Evolutionary conservation across 2,113 vertebrate species (phyloP).

Genomic region (Cyrtonyx montezumae): DNA sequence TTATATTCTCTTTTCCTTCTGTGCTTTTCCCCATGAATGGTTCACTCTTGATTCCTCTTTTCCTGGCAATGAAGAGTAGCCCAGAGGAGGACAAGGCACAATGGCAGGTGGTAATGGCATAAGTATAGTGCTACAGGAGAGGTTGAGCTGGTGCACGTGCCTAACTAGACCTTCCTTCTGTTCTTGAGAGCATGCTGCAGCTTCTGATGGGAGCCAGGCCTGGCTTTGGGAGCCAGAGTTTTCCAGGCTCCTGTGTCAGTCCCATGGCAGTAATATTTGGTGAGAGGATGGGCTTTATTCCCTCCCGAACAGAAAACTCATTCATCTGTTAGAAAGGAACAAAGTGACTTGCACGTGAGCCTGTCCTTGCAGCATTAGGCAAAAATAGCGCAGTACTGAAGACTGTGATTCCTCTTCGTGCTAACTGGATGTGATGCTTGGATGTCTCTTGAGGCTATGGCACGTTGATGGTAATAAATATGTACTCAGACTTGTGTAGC

Average conservation of each 20-base stretch:
- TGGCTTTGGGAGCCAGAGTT: too few relatives aligned
- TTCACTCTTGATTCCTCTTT: not conserved
- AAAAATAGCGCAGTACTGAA: conserved; percentile 34
- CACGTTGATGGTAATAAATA: conserved; percentile 38
- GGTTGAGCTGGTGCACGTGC: not conserved
- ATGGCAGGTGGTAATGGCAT: not conserved
- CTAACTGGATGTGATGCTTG: conserved; percentile 43
- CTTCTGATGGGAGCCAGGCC: not conserved
- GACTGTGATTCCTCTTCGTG: conserved; percentile 12
- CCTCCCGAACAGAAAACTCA: not conserved
- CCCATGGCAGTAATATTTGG: accelerated
- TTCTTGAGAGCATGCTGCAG: not conserved
- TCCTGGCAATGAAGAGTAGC: accelerated
- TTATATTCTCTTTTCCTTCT: not conserved
- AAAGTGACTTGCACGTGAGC: conserved; percentile 22
- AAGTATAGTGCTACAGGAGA: accelerated
- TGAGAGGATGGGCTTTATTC: not conserved
- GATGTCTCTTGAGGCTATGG: not conserved
- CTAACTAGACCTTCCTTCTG: not conserved
- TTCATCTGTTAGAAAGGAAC: not conserved
- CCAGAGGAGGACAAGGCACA: accelerated
- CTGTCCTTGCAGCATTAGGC: conserved; percentile 40
- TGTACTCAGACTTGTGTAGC: not conserved
- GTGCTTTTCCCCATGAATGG: not conserved
- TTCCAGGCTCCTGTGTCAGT: not conserved